Evolutionary conservation across 1,140 invertebrate genomes (phyloP).

Genomic region (Drosophila elegans): DNA sequence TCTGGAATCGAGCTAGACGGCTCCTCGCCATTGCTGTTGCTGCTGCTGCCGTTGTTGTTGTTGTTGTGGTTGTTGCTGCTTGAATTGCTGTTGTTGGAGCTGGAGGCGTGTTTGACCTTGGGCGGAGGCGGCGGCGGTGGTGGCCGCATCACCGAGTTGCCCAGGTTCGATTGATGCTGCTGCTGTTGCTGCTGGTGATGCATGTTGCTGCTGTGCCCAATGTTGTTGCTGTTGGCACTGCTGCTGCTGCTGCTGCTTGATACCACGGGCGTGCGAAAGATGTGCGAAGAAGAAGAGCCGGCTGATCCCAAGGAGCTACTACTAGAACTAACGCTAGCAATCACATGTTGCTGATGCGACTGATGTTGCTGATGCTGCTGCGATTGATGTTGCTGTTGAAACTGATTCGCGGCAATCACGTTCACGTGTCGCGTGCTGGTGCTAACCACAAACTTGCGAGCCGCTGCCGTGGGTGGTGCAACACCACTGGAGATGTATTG

Average conservation of each 20-base stretch:
- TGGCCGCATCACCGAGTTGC: slow-evolving; percentile 86
- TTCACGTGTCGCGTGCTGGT: slow-evolving; percentile 76
- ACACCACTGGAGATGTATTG: slow-evolving; percentile 36
- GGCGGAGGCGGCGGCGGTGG: slow-evolving; percentile 87
- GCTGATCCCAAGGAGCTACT: slow-evolving; percentile 31
- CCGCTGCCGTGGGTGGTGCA: slow-evolving; percentile 58
- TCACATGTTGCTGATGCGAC: slow-evolving; percentile 55
- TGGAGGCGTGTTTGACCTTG: slow-evolving; percentile 81
- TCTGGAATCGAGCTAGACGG: slow-evolving; percentile 93
- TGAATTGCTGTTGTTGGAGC: slow-evolving; percentile 22
- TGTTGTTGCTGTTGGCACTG: slow-evolving; percentile 4
- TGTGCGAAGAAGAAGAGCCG: slow-evolving; percentile 47
- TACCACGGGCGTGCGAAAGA: slow-evolving; percentile 82
- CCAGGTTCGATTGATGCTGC: slow-evolving; percentile 30
- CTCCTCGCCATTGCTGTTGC: slow-evolving; percentile 86
- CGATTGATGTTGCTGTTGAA: slow-evolving; percentile 59
- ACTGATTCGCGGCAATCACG: slow-evolving; percentile 71
- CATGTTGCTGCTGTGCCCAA: slow-evolving; percentile 18
- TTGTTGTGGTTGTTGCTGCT: slow-evolving; percentile 28
- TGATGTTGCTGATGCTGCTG: slow-evolving; percentile 39
- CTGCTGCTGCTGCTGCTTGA: slow-evolving; percentile 72
- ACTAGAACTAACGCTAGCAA: slow-evolving; percentile 62
- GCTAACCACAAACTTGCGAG: slow-evolving; percentile 77
- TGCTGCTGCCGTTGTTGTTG: slow-evolving; percentile 8
- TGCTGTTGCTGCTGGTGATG: slow-evolving; percentile 51